Conservation (phyloP, 35 echinoderm and acorn worm genomes). For the Nesometra sesokonis region DNA sequence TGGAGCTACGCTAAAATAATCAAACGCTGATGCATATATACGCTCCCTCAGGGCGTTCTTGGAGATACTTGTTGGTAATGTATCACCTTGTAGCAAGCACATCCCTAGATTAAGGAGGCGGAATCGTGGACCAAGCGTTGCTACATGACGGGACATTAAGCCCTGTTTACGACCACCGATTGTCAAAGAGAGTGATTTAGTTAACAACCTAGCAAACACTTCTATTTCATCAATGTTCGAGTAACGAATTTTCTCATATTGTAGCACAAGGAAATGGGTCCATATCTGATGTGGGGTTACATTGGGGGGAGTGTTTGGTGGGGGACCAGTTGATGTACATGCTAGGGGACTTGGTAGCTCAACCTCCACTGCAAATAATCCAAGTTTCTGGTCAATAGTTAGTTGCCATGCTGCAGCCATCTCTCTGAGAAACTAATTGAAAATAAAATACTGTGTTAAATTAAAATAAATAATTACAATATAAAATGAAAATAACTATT, state of each 20-base stretch:
- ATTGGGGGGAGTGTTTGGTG: conserved; percentile 72
- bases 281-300: conserved; percentile 88
- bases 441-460: background rate
- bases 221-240: conserved; percentile 66
- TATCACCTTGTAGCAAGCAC: conserved; percentile 79
- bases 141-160: conserved; percentile 61
- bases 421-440: conserved; percentile 71
- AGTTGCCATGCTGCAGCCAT: conserved; percentile 94
- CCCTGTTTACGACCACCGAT: conserved; percentile 44
- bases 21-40: conserved; percentile 83
- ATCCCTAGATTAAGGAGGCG: conserved; percentile 72
- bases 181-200: conserved; percentile 67
- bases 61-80: conserved; percentile 37
- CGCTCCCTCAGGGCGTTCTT: conserved; percentile 91
- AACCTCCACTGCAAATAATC: conserved; percentile 64
- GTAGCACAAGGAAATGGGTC: conserved; percentile 79
- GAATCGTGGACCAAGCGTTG: conserved; percentile 66
- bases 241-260: conserved; percentile 78
- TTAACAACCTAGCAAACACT: conserved; percentile 65
- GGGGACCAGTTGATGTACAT: conserved; percentile 46
- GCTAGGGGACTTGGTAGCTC: conserved; percentile 59
- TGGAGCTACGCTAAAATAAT: conserved; percentile 79
- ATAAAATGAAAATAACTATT: background rate
- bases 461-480: too few relatives aligned
- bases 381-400: conserved; percentile 76